Base-by-base conservation (phyloP, 2,113 vertebrate species). In the Campylorhamphus procurvoides region DNA sequence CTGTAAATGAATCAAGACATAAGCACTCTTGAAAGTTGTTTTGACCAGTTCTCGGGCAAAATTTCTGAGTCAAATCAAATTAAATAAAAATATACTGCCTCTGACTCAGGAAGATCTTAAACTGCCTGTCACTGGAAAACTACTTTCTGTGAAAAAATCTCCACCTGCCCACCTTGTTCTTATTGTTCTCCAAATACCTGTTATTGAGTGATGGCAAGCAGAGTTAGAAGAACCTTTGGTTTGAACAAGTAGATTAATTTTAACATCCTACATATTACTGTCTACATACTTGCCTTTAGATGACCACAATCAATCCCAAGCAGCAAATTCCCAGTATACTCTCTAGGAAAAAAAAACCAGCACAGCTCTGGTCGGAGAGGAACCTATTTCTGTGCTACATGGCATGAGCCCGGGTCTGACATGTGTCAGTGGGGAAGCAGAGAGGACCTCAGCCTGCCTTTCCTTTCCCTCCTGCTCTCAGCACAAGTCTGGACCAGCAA, bases 381-480 rank as follows among this genome's bases (percentile, higher is more conserved):
- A 67, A 53, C 27, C n/a, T 29, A 29, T 13, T 53, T 15, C 17
- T 2, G 3, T n/a, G 29, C 11, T 3, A 0, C 8, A 42, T 42
- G n/a, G 14, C n/a, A 59, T 0, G 5, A 67, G 24, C 9, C 18
- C 37, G 28, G 14, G 14, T 75, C 42, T 16, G 18, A 4, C 1
- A 1, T 12, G 20, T 13, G 37, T 31, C 67, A 77, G 37, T 0
- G 14, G 37, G 44, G 35, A 66, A 15, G 42, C 47, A 71, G 14
- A 74, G 17, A 13, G 18, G 12, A 46, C 14, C 20, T 52, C 55
- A 68, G 29, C 42, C 42, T 44, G n/a, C 31, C 25, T 72, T 24
- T 58, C 31, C 25, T 72, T 24, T 58, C 18, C 18, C 5, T 73
- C 12, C 44, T 55, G 13, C 17, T 63, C 50, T 33, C 62, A 55